Percentiles rank a stretch among this genome's conserved stretches.
phyloP scores from a whole-genome alignment of 2,797 vertebrate species.

The Catharus ustulatus region DNA sequence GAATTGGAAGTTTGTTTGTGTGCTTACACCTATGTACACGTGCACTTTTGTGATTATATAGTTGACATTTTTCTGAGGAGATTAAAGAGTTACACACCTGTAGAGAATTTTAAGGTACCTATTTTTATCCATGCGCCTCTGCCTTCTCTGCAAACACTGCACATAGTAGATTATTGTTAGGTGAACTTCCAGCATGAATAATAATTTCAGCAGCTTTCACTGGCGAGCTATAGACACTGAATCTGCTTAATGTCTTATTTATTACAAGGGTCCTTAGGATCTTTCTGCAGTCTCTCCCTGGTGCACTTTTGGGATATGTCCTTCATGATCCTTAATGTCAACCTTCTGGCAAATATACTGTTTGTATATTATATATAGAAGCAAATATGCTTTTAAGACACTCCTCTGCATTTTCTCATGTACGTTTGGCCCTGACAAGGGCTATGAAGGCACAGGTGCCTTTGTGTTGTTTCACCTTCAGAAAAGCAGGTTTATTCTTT shows the following conservation, averaged over 20 bases:
- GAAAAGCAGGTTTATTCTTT: neutral
- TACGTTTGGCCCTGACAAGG: neutral
- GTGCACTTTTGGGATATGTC: neutral
- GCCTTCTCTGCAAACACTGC: neutral
- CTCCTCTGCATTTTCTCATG: neutral
- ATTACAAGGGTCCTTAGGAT: neutral
- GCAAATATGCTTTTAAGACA: neutral
- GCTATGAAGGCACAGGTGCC: neutral
- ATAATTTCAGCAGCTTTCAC: neutral
- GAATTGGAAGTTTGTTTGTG: neutral
- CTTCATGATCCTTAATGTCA: neutral
- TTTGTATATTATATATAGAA: neutral
- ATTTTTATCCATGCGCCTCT: conserved; percentile 51
- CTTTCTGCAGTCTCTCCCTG: neutral
- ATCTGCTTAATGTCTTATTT: neutral
- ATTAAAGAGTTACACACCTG: conserved; percentile 41
- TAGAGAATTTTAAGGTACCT: conserved; percentile 47
- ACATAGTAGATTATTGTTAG: neutral
- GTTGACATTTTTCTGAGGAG: neutral
- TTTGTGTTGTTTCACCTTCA: neutral
- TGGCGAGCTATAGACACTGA: neutral
- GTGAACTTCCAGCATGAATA: neutral
- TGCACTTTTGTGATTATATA: neutral
- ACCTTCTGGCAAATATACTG: neutral
- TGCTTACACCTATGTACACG: rapidly evolving